Base-by-base conservation (phyloP, 2,113 vertebrate species). In the Solea solea region DNA sequence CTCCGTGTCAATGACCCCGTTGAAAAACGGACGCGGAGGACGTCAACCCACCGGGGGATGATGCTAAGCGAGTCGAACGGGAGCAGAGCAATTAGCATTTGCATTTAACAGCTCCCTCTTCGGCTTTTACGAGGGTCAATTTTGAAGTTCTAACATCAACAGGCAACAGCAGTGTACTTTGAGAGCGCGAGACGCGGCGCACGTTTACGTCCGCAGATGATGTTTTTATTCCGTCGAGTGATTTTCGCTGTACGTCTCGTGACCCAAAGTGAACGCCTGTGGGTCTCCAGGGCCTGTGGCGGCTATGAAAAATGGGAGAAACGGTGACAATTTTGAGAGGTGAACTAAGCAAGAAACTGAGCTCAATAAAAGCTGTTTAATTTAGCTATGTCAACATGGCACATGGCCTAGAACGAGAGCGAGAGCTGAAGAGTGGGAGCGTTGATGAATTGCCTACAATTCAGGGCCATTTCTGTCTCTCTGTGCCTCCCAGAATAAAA, bases 341-440 rank as follows among this genome's bases (percentile, higher is more conserved):
- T 82, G 83, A 88, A 84, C 69, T 71, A 71, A 82, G 88, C 64
- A 72, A 82, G 72, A 81, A 82, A 65, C 60, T 16, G 75, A 83
- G 85, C 80, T 88, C 86, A 88, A 91, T 91, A 91, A 91, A 92
- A 88, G 80, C 86, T 76, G 88, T 92, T 92, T 89, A 88, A 92
- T 88, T 91, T 86, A 90, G 86, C 85, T 84, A 72, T 88, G 87
- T 92, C 89, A 93, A 94, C 90, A 91, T 78, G 81, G 83, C 83
- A 65, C 77, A 73, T 6, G 74, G 84, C 81, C 74, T 57, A 82
- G 74, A 16, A 60, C 60, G 66, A 69, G 62, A 34, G 14, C 25
- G 55, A 50, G 67, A 57, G 65, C 61, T 1, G 12, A 45, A 54
- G 58, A 61, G 51, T 72, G 3, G 14, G 67, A 56, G 8, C 3